These are phyloP conservation scores for Gymnocheta viridis DNA, from an alignment of 2,888 invertebrate genomes.

Conservation along the genomic window DNA sequence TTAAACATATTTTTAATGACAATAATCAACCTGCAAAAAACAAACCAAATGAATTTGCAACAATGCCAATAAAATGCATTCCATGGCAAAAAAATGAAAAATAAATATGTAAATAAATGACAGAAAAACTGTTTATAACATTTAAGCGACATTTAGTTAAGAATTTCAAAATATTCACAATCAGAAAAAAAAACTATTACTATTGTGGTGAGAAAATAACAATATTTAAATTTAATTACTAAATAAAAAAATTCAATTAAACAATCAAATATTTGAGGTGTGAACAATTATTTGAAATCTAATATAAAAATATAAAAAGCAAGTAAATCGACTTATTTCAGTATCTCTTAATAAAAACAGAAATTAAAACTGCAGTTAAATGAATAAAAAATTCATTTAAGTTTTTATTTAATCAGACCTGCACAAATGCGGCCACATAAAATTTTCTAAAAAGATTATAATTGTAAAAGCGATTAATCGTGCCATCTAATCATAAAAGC, in stretches of 20 bases:
- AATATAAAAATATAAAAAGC: neutral
- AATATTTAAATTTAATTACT: conserved; percentile 15
- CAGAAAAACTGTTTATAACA: neutral
- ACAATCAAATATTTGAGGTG: neutral
- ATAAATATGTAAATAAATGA: neutral
- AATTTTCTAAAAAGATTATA: no score
- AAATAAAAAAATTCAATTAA: neutral
- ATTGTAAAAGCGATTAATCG: no score
- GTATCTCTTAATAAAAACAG: no score
- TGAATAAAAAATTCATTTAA: no score
- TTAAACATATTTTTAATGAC: neutral
- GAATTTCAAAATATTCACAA: neutral
- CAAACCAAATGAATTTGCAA: conserved; percentile 2
- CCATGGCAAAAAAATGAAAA: neutral
- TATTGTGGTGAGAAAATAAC: conserved; percentile 1
- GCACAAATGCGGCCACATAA: no score
- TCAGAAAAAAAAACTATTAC: neutral
- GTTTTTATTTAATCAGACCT: no score
- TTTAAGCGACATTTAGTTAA: neutral
- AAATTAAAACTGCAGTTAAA: no score
- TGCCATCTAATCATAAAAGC: no score
- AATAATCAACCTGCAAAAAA: neutral
- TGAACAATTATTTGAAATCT: neutral
- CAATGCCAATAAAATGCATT: neutral
- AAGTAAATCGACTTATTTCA: no score